Conservation (phyloP, 1,140 invertebrate genomes). For the Bilobella aurantiaca region DNA sequence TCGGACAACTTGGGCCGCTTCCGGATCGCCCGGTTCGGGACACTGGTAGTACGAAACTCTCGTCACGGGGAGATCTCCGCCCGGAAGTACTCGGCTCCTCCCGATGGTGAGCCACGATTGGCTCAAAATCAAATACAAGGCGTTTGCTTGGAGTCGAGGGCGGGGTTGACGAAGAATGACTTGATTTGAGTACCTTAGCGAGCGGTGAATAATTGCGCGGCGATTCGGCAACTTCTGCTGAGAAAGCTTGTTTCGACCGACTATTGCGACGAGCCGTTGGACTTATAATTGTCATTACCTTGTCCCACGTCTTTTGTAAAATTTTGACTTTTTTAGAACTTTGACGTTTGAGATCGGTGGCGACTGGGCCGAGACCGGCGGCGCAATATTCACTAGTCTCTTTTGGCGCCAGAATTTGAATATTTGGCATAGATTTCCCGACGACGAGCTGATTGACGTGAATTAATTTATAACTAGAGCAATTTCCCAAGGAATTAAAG, state of each 20-base stretch:
- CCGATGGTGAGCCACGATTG: not conserved
- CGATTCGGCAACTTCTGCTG: not conserved
- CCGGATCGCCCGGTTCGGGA: constrained; percentile 15
- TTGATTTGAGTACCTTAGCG: not conserved
- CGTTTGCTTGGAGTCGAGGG: constrained; percentile 3
- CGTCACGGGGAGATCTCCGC: not conserved
- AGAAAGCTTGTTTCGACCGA: not conserved
- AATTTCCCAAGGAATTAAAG: not conserved
- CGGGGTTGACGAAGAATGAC: constrained; percentile 9
- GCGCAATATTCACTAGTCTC: not conserved
- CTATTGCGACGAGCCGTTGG: constrained; percentile 4
- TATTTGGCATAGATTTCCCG: constrained; percentile 1
- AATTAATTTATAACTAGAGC: not conserved
- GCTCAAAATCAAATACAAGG: constrained; percentile 24
- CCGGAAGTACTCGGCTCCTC: no score
- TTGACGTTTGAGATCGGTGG: not conserved
- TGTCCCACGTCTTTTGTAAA: constrained; percentile 33
- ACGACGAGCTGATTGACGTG: not conserved
- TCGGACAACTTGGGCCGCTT: constrained; percentile 44
- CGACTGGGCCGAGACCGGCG: not conserved
- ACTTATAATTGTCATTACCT: constrained; percentile 29
- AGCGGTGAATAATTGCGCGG: not conserved
- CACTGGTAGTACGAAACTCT: not conserved
- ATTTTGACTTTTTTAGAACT: constrained; percentile 16
- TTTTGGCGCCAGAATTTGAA: not conserved